Evolutionary conservation across 2,113 vertebrate genomes (phyloP), one percentile per base, ranked within the genome.

Genomic region (Picathartes gymnocephalus): DNA sequence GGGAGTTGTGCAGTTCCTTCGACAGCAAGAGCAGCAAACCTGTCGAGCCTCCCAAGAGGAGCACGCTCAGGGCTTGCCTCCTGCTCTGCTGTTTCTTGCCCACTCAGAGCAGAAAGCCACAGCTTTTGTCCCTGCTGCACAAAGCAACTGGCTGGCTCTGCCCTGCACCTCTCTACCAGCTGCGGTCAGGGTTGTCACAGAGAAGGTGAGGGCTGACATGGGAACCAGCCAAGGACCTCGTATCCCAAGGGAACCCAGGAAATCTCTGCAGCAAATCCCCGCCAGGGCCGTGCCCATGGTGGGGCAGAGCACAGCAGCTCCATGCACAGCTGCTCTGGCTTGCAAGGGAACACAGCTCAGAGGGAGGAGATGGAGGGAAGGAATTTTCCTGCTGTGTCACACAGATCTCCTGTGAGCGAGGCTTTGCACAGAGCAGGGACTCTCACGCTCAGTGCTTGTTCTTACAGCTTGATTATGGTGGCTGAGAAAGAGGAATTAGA

Each of bases 241-340:
- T 53, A 48, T 33, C 61, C 68, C 47, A 30, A 50, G 39, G n/a
- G 56, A 60, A 28, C 20, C 7, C 30, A 39, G 39, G 4, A 8
- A 68, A 71, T 51, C 33, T 54, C 61, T 51, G 77, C 35, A 83
- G 71, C 33, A 47, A 54, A 81, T 10, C 39, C 7, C 33, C 1
- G 0, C 70, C 35, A 15, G 0, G 5, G 31, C 37, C 6, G 8
- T 92, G 77, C 53, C 48, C 30, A 7, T 40, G 10, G 0, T 13
- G 6, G 11, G 62, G 37, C 56, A 30, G 54, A 40, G 47, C 57
- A 54, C 25, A 57, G 53, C 2, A 9, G 33, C 33, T 91, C 62
- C 24, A 13, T 50, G 7, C 37, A 8, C 2, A 10, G 39, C 47
- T 66, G 15, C 51, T 89, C 33, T 74, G 40, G 54, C 64, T 12